phyloP scores from a whole-genome alignment of 2,888 invertebrate genomes.

The Eristalis tenax region DNA sequence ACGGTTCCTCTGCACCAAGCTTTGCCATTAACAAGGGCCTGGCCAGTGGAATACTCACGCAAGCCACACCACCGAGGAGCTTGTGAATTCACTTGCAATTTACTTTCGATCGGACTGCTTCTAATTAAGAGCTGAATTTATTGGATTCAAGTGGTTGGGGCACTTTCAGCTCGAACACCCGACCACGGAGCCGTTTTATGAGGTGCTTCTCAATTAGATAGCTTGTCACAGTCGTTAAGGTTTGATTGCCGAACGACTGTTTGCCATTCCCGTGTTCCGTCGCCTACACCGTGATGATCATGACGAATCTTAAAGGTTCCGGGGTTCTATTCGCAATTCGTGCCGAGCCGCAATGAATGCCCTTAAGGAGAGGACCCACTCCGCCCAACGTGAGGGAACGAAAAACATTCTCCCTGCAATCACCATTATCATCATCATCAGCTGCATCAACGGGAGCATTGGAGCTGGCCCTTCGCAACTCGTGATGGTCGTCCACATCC shows the following conservation, averaged over 20 bases:
- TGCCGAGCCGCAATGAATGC: slow-evolving; percentile 29
- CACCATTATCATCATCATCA: slow-evolving; percentile 15
- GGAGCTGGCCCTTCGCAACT: slow-evolving; percentile 33
- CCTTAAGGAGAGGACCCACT: slow-evolving; percentile 12
- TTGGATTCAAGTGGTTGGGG: slow-evolving; percentile 3
- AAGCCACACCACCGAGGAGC: slow-evolving; percentile 10
- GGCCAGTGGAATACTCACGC: not conserved
- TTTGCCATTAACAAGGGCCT: slow-evolving; percentile 30
- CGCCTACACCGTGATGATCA: slow-evolving; percentile 14
- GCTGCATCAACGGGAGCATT: slow-evolving; percentile 39
- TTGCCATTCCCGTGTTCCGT: not conserved
- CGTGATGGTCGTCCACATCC: slow-evolving; percentile 36
- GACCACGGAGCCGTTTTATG: slow-evolving; percentile 8
- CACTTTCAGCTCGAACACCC: not conserved
- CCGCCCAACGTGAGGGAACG: not conserved
- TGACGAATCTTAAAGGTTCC: slow-evolving; percentile 17
- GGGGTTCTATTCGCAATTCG: slow-evolving; percentile 45
- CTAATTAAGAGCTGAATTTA: slow-evolving; percentile 41
- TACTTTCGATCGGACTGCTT: slow-evolving; percentile 22
- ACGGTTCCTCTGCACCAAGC: not conserved
- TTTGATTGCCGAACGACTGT: not conserved
- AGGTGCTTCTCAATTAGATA: slow-evolving; percentile 6
- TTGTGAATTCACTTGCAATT: slow-evolving; percentile 27
- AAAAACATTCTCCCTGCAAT: slow-evolving; percentile 3
- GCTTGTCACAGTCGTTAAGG: not conserved